phyloP scores from a whole-genome alignment of 2,113 vertebrate species.

The Excalfactoria chinensis region DNA sequence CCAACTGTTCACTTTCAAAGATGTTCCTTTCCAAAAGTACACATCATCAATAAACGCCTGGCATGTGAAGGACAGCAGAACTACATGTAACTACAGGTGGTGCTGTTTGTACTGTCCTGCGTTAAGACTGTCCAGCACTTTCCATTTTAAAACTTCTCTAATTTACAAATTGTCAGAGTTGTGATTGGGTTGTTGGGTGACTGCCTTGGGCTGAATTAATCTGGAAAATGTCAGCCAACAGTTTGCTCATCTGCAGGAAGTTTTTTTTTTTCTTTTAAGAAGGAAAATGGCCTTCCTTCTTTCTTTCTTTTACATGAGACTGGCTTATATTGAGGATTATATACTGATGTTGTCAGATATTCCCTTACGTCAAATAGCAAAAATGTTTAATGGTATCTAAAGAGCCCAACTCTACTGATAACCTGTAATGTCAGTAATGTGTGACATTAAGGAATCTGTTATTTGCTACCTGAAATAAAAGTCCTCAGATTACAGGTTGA shows the following conservation, averaged over 20 bases:
- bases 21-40: neutral
- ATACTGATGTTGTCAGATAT: neutral
- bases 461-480: neutral
- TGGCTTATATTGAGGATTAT: neutral
- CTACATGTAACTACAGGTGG: neutral
- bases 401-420: neutral
- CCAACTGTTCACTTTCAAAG: neutral
- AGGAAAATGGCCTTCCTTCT: neutral
- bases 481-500: neutral
- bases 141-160: slow-evolving; percentile 8
- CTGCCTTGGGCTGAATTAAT: slow-evolving; percentile 16
- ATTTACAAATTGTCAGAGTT: slow-evolving; percentile 12
- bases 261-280: neutral
- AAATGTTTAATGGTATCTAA: neutral
- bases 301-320: neutral
- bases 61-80: neutral
- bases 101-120: neutral
- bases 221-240: slow-evolving; percentile 36
- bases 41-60: neutral
- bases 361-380: neutral
- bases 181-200: neutral
- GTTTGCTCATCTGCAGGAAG: neutral
- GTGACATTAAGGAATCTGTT: neutral
- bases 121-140: neutral
- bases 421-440: neutral